These are phyloP conservation scores for Rhyacophila brunnea DNA, from an alignment of 1,140 invertebrate species.

Conservation along the genomic window DNA sequence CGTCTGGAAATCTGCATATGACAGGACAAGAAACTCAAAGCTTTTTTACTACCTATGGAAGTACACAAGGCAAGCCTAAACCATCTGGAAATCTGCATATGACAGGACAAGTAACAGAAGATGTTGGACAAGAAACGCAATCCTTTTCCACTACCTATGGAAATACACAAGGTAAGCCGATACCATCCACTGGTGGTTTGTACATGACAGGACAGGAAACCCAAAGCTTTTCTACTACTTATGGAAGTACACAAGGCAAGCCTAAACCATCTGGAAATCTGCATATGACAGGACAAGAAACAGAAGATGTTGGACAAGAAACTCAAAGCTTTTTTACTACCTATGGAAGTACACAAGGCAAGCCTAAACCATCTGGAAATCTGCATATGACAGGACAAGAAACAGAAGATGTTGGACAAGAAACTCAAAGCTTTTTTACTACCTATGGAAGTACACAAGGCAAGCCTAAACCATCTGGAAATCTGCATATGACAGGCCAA, in stretches of 20 bases:
- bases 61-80: no score
- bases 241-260: not conserved
- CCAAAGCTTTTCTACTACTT: not conserved
- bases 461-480: no score
- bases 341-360: no score
- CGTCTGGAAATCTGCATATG: no score
- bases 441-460: no score
- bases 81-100: no score
- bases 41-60: no score
- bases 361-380: no score
- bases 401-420: constrained; percentile 12
- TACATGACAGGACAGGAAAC: constrained; percentile 19
- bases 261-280: not conserved
- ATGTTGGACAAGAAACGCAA: constrained; percentile 9
- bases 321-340: constrained; percentile 20
- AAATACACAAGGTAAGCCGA: not conserved
- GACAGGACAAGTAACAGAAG: no score
- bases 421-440: constrained; percentile 18
- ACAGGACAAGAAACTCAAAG: constrained; percentile 36
- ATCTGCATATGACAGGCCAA: no score
- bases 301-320: not conserved
- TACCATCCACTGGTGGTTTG: not conserved
- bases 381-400: constrained; percentile 9
- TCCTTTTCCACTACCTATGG: no score
- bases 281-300: not conserved